phyloP scores from a whole-genome alignment of 2,797 vertebrate genomes.

The Pangasius djambal region DNA sequence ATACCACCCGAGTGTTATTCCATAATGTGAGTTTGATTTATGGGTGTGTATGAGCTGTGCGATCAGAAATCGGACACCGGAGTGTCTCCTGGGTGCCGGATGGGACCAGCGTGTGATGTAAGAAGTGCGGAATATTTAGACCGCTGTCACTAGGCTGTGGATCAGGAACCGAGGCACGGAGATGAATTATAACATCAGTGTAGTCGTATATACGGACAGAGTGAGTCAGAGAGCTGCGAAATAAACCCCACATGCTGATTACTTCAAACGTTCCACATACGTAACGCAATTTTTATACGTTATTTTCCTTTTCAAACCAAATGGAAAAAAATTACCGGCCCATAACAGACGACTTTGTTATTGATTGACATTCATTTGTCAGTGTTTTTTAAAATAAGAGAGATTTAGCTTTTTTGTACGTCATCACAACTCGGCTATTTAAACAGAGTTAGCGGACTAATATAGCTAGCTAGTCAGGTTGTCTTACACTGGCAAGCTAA shows the following conservation, averaged over 20 bases:
- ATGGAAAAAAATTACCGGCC: neutral
- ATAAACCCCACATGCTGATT: neutral
- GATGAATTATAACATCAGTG: neutral
- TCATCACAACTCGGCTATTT: neutral
- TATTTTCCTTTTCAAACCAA: neutral
- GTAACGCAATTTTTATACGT: neutral
- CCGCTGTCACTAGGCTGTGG: conserved; percentile 70
- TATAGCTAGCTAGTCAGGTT: neutral
- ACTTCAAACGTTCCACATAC: neutral
- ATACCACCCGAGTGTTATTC: conserved; percentile 10
- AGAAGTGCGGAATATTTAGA: conserved; percentile 73
- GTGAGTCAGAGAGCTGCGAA: neutral
- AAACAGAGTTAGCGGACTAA: neutral
- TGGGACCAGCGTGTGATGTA: conserved; percentile 69
- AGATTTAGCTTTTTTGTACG: neutral
- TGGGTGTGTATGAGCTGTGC: neutral
- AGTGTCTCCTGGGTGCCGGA: conserved; percentile 58
- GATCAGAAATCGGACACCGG: conserved; percentile 54
- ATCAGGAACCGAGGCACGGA: neutral
- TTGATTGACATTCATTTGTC: neutral
- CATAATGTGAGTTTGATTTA: conserved; percentile 41
- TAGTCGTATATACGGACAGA: neutral
- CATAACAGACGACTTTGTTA: neutral
- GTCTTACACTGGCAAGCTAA: neutral
- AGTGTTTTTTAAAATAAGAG: neutral